A percentile compares a stretch with the other conserved stretches of the same genome.
phyloP scores from a whole-genome alignment of 2,797 vertebrate species.

The Erpetoichthys calabaricus region DNA sequence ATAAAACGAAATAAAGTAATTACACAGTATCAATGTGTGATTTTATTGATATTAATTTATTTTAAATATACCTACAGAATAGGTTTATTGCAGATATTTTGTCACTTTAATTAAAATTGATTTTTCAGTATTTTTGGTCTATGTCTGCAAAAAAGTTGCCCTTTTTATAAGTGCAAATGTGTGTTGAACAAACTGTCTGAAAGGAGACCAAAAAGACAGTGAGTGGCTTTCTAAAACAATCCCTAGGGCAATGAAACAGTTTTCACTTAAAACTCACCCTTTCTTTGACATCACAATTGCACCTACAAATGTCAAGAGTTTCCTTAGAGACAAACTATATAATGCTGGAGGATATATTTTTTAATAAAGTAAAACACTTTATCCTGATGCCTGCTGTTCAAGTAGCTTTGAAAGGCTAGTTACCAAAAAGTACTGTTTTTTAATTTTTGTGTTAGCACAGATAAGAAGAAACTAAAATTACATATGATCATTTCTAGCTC shows the following conservation, averaged over 20 bases:
- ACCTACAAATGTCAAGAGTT: constrained; percentile 1
- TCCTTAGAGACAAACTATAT: too few species aligned
- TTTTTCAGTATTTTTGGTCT: constrained; percentile 20
- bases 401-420: too few species aligned
- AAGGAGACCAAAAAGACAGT: neutral
- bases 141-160: neutral
- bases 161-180: constrained; percentile 18
- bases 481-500: too few species aligned
- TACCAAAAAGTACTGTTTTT: too few species aligned
- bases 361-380: too few species aligned
- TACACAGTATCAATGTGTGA: too few species aligned
- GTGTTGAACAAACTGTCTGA: constrained; percentile 13
- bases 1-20: too few species aligned
- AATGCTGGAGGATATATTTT: too few species aligned
- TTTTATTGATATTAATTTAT: constrained; percentile 14
- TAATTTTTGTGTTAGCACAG: too few species aligned
- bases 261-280: constrained; percentile 1
- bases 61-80: constrained; percentile 23
- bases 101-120: constrained; percentile 35
- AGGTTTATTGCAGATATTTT: constrained; percentile 23
- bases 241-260: neutral
- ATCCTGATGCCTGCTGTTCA: too few species aligned
- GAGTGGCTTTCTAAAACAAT: neutral
- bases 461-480: too few species aligned
- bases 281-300: neutral